phyloP scores from a whole-genome alignment of 2,797 vertebrate species.

The Cossypha niveicapilla region DNA sequence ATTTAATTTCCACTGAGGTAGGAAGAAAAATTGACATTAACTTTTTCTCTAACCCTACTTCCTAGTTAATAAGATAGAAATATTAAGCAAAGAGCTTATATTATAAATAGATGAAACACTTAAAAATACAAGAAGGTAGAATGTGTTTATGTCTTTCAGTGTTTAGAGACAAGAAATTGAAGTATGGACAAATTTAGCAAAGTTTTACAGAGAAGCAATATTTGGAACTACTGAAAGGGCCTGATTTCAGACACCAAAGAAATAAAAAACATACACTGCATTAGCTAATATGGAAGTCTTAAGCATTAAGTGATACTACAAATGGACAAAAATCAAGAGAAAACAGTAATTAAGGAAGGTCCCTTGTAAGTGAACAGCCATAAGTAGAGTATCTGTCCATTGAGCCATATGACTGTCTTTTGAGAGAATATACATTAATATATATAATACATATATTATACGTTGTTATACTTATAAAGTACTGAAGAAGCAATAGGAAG shows the following conservation, averaged over 20 bases:
- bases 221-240: neutral
- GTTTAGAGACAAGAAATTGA: neutral
- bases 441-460: neutral
- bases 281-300: neutral
- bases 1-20: neutral
- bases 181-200: neutral
- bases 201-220: neutral
- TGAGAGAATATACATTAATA: slow-evolving; percentile 9
- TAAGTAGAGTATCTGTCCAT: neutral
- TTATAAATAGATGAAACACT: neutral
- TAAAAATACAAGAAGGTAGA: neutral
- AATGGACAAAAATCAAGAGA: neutral
- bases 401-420: neutral
- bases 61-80: neutral
- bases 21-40: neutral
- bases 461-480: neutral
- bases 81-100: neutral
- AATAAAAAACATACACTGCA: neutral
- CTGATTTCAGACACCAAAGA: neutral
- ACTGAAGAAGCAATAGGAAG: neutral
- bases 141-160: neutral
- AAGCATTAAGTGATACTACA: neutral
- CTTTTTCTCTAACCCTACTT: neutral
- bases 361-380: neutral
- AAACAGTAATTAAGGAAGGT: slow-evolving; percentile 27